Conservation (phyloP, 2,113 vertebrate genomes). For the Epinephelus fuscoguttatus region DNA sequence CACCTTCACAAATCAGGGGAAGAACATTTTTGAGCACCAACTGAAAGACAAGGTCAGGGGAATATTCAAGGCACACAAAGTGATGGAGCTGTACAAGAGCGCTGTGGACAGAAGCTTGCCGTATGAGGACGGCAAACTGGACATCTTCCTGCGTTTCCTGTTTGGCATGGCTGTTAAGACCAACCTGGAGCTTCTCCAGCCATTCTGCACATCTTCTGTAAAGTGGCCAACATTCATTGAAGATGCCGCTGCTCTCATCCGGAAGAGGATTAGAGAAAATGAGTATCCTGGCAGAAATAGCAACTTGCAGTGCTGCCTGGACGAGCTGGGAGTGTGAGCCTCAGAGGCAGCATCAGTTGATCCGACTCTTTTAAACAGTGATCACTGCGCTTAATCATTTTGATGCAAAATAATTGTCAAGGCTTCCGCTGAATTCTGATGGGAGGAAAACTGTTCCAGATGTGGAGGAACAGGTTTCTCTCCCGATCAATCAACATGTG, state of each 20-base stretch:
- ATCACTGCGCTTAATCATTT: neutral
- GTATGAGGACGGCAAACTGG: slow-evolving; percentile 62
- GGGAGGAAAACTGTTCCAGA: neutral
- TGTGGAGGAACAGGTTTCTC: neutral
- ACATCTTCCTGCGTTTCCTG: slow-evolving; percentile 79
- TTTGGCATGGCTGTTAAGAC: slow-evolving; percentile 66
- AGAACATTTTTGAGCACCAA: slow-evolving; percentile 69
- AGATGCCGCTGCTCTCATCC: slow-evolving; percentile 58
- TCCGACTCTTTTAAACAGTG: neutral
- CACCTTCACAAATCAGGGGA: slow-evolving; percentile 64
- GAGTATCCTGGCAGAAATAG: slow-evolving; percentile 34
- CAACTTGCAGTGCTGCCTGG: slow-evolving; percentile 72
- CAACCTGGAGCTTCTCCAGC: slow-evolving; percentile 71
- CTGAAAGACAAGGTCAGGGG: slow-evolving; percentile 13
- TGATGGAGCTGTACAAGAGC: slow-evolving; percentile 57
- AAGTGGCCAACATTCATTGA: slow-evolving; percentile 28
- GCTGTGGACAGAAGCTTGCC: slow-evolving; percentile 76
- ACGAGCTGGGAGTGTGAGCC: slow-evolving; percentile 64
- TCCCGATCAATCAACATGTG: neutral
- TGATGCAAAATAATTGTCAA: neutral
- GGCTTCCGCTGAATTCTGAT: neutral
- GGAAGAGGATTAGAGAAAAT: slow-evolving; percentile 68
- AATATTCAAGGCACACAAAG: slow-evolving; percentile 41
- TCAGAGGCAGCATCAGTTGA: neutral
- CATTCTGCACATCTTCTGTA: slow-evolving; percentile 23